Evolutionary conservation across 2,113 vertebrate genomes (phyloP).

Genomic region (Bubo blakistoni): DNA sequence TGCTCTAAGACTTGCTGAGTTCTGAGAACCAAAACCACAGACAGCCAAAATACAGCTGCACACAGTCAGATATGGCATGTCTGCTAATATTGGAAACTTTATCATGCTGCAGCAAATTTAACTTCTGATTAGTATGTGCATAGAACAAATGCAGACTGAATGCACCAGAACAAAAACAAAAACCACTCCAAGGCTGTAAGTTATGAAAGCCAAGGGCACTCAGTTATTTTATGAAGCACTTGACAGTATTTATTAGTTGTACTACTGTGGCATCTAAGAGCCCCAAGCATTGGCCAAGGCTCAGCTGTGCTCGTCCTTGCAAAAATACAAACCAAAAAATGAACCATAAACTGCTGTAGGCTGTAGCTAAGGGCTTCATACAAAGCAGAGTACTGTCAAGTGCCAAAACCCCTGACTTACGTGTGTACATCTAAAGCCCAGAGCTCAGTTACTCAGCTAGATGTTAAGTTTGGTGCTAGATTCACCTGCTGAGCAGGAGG

Average conservation of each 20-base stretch:
- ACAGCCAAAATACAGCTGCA: conserved; percentile 69
- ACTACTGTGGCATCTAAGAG: background rate
- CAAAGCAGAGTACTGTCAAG: background rate
- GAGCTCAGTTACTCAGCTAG: background rate
- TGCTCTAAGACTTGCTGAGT: conserved; percentile 59
- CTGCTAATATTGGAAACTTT: conserved; percentile 60
- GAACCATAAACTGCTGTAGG: background rate
- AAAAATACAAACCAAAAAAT: background rate
- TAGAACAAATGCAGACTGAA: background rate
- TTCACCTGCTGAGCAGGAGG: background rate
- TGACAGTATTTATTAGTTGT: background rate
- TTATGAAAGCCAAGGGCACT: background rate
- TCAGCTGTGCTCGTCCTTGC: background rate
- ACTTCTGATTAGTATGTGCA: background rate
- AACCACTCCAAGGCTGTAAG: background rate
- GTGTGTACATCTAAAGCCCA: background rate
- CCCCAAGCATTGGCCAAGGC: background rate
- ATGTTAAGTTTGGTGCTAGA: background rate
- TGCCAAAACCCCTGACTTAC: background rate
- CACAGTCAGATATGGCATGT: conserved; percentile 53
- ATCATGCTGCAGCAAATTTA: background rate
- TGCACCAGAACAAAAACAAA: background rate
- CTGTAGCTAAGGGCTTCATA: background rate
- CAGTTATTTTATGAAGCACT: background rate
- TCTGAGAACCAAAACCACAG: conserved; percentile 75